Base-by-base conservation (phyloP, 2,888 invertebrate genomes). In the Nematopogon swammerdamellus region DNA sequence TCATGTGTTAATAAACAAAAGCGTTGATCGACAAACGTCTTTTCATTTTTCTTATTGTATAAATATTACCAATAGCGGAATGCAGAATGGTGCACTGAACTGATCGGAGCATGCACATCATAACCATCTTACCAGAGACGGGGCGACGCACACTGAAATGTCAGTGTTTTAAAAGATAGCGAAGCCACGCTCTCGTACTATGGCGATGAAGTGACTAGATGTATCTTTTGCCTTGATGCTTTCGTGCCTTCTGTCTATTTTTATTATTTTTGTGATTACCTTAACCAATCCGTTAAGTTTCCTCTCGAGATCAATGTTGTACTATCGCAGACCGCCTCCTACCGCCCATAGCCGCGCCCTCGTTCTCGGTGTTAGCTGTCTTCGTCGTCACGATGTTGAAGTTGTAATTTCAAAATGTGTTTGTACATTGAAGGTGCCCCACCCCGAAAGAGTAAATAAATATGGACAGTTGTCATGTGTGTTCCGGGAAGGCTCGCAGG, bases 401-500 rank as follows among this genome's bases (percentile, higher is more conserved):
- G 19, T 11, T 17, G 11, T 67, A 65, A 69, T 74, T 64, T 72
- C 70, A 63, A 69, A 67, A 72, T 73, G 65, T 81, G 73, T 72
- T 80, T 82, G 73, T 82, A 82, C 82, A 82, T 83, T 82, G 72
- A 84, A 84, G 84, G 84, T 84, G 73, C 82, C 83, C 73, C 83
- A 83, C 75, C 82, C 82, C 72, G 81, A 80, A 77, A 77, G 80
- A 76, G 73, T 80, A 64, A 79, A 74, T 80, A 80, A 80, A 80
- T 79, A 76, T 68, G 77, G 80, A 80, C 85, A 84, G 83, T 83
- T 85, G 79, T 80, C 82, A 80, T 83, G 83, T 83, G 82, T 84
- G 81, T 83, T 82, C 82, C 84, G 83, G 80, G 85, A 85, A 75
- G 83, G 81, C 77, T 83, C 83, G 62, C 82, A 83, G 83, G 82